These are phyloP conservation scores for Stegostoma tigrinum DNA, from an alignment of 2,113 vertebrate species.

Conservation along the genomic window DNA sequence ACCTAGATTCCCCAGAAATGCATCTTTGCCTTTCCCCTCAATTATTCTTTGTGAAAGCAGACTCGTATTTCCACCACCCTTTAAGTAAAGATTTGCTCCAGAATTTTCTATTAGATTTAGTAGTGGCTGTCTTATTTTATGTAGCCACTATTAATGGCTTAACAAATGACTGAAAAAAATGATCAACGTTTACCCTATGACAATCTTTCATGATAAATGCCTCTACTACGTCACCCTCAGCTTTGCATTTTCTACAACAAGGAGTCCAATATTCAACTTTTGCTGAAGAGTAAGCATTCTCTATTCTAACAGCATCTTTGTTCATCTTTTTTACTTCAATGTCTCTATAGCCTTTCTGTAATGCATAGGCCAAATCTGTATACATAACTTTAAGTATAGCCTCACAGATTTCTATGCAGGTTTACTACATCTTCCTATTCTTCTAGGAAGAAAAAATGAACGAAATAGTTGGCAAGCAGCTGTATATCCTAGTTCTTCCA, in stretches of 20 bases:
- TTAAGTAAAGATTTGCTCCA: not conserved
- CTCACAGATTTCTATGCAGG: not conserved
- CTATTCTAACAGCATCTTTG: not conserved
- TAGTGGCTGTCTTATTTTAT: not conserved
- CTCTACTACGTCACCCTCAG: not conserved
- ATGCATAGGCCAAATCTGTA: not conserved
- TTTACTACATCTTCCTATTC: not conserved
- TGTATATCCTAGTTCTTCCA: not conserved
- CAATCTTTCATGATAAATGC: not conserved
- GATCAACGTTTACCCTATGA: not conserved
- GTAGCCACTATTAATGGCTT: not conserved
- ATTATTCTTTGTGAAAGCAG: not conserved
- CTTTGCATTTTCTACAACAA: not conserved
- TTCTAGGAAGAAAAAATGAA: not conserved
- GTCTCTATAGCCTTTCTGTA: not conserved
- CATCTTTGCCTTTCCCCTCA: not conserved
- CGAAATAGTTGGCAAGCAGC: not conserved
- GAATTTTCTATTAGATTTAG: not conserved
- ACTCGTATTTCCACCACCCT: not conserved
- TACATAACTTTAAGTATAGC: not conserved
- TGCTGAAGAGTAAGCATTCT: not conserved
- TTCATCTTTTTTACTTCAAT: not conserved
- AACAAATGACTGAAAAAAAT: not conserved
- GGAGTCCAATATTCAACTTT: not conserved
- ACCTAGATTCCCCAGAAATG: not conserved